Evolutionary conservation across 2,888 invertebrate species (phyloP).

Genomic region (Maniola hyperantus): DNA sequence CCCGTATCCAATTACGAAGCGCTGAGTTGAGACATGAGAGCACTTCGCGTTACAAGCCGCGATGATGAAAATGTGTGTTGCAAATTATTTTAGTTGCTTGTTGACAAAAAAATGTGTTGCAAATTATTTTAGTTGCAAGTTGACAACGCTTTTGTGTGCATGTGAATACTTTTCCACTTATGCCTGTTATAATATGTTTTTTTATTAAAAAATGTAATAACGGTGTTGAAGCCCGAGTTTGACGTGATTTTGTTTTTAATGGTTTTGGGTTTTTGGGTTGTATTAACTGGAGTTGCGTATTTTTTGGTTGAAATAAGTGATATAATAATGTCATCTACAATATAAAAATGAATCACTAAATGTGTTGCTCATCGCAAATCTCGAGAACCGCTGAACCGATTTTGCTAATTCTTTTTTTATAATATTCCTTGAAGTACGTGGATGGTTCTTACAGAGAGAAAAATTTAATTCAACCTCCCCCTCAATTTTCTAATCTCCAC

Average conservation of each 20-base stretch:
- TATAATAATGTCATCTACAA: too few relatives aligned
- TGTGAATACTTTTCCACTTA: conserved; percentile 15
- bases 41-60: conserved; percentile 20
- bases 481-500: too few relatives aligned
- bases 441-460: too few relatives aligned
- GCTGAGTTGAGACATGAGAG: conserved; percentile 27
- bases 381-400: too few relatives aligned
- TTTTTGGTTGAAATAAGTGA: too few relatives aligned
- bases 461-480: too few relatives aligned
- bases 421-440: too few relatives aligned
- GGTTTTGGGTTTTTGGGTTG: not conserved
- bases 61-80: conserved; percentile 28
- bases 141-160: conserved; percentile 28
- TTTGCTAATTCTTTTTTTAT: too few relatives aligned
- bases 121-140: conserved; percentile 30
- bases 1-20: conserved; percentile 66
- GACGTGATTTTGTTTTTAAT: conserved; percentile 8
- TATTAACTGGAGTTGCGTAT: not conserved
- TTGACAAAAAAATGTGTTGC: conserved; percentile 1
- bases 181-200: conserved; percentile 12
- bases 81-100: conserved; percentile 26
- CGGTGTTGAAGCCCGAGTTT: not conserved
- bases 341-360: too few relatives aligned
- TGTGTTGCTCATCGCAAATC: too few relatives aligned
- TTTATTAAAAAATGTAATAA: conserved; percentile 7